phyloP scores from a whole-genome alignment of 2,888 invertebrate genomes.

The Cecidostiba fungosa region DNA sequence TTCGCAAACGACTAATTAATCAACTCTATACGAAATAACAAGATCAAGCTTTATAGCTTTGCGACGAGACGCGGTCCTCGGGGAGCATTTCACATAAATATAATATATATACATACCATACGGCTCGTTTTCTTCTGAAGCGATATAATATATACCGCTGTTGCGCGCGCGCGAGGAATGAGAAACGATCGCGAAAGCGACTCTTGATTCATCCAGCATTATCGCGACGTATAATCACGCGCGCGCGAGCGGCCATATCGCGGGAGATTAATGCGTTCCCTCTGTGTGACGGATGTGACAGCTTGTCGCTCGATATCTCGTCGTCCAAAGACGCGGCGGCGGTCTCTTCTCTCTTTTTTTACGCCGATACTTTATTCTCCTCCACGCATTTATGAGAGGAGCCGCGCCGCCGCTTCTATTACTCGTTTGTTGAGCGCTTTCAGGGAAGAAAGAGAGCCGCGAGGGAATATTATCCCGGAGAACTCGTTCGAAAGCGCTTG shows the following conservation, averaged over 20 bases:
- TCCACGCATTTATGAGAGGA: not conserved
- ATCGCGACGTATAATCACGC: constrained; percentile 58
- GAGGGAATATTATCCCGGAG: not conserved
- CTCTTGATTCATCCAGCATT: constrained; percentile 61
- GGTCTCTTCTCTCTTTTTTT: constrained; percentile 13
- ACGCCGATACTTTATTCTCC: constrained; percentile 16
- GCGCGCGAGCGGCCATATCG: constrained; percentile 35
- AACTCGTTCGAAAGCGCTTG: constrained; percentile 9
- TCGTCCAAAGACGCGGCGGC: not conserved
- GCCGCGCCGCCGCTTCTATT: constrained; percentile 12
- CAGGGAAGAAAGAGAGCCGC: constrained; percentile 27
- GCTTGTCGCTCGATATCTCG: constrained; percentile 46
- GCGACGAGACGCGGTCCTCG: no score
- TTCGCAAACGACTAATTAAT: not conserved
- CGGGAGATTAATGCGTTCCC: constrained; percentile 61
- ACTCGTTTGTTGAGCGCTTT: constrained; percentile 34
- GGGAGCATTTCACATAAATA: not conserved
- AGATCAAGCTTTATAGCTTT: not conserved
- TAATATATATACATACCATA: not conserved
- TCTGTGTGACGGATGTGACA: constrained; percentile 61
- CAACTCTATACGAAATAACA: not conserved
- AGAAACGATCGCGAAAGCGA: constrained; percentile 57
- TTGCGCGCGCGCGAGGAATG: constrained; percentile 21
- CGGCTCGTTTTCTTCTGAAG: not conserved
- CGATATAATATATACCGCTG: not conserved